Evolutionary conservation across 2,888 invertebrate genomes (phyloP), one percentile per base, ranked within the genome.

Genomic region (Diaprepes abbreviatus): DNA sequence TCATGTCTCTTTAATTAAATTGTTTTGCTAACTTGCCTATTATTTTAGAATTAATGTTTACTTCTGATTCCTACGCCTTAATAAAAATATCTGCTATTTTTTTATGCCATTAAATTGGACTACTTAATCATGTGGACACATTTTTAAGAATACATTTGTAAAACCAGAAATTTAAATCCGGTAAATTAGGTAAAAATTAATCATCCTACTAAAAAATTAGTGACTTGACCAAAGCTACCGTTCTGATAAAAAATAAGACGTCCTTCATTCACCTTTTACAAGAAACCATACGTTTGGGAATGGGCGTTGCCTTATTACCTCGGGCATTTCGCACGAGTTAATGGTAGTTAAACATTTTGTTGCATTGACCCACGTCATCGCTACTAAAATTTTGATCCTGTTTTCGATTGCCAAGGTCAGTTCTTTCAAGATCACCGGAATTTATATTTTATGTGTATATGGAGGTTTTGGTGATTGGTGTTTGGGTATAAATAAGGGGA

Each of bases 341-440:
- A 48, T 19, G 45, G 62, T 19, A 38, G 17, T 38, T 48, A 36
- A 50, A 58, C 14, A 57, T 31, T 58, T 24, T 33, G 45, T 21
- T 65, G 65, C 54, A 67, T 12, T 65, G 59, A 59, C 54, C 54
- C 24, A 45, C 69, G 69, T 64, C 64, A 69, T 65, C 59, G 59
- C 59, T 35, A 54, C 55, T 65, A 48, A 70, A 70, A 60, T 70
- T 64, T 70, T 65, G 65, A 71, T 68, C 71, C 71, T 68, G 71
- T 59, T 71, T 52, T 52, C 65, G 71, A 71, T 64, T 38, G 71
- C 54, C 71, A 71, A 71, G 71, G 71, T 71, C 57, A 19, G 40
- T 36, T 52, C 54, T 60, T 67, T 70, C 66, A 70, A 70, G 70
- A 70, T 54, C 70, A 40, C 52, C 43, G 50, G 14, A 63, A 40